Evolutionary conservation across 2,113 vertebrate species (phyloP), one percentile per base, ranked within the genome.

Genomic region (Aldabrachelys gigantea): DNA sequence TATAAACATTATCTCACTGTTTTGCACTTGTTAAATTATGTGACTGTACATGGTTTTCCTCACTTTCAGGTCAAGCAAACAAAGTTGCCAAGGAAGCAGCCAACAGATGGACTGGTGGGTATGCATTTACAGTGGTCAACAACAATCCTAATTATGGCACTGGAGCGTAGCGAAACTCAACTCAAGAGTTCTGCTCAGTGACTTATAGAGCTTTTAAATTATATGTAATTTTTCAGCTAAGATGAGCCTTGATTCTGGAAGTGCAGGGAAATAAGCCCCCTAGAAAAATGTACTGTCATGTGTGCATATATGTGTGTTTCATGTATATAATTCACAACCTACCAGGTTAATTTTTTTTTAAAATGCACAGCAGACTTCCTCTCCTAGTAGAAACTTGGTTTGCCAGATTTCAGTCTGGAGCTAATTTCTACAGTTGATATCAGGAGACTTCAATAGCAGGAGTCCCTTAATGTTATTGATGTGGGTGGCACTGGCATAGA

Each of bases 101-200:
- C 84, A 99, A 99, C 75, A 98, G 99, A 94, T 99, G 99, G 99
- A 99, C 99, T 88, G 99, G 99, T 99, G 90, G 91, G 99, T 98
- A 91, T 96, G 38, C 47, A 38, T 87, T 92, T 87, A 75, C 82
- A 80, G 94, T 94, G 80, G n/a, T 56, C 69, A 50, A 47, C 3
- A 24, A 19, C 50, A 57, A 84, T 93, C 89, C 76, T 82, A n/a
- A 38, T 53, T 65, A 31, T 49, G 85, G 31, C 44, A 27, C 89
- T 82, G 92, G 78, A 84, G 31, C n/a, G 16, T 69, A 69, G 59
- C 85, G n/a, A 85, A 96, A 89, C 83, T 29, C 24, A 83, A 86
- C 10, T 38, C 10, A 9, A 9, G 31, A 82, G 14, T 57, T 86
- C 49, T 75, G 56, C 49, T 25, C 53, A 52, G 41, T 41, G 31